Conservation (phyloP, 2,888 invertebrate species). For the Germaria angustata region DNA sequence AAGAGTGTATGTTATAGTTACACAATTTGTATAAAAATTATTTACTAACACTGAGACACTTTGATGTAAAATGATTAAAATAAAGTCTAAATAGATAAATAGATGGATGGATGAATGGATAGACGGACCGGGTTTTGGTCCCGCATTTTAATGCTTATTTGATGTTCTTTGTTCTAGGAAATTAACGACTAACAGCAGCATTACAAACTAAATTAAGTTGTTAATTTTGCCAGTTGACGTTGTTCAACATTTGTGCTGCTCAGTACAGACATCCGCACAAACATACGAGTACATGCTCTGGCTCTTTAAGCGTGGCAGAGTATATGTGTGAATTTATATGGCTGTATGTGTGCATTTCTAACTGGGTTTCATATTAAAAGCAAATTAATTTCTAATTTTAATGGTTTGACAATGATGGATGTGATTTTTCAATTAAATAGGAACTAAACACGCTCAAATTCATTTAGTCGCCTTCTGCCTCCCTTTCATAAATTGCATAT, state of each 20-base stretch:
- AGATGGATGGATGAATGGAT: slow-evolving; percentile 26
- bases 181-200: slow-evolving; percentile 47
- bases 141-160: slow-evolving; percentile 62
- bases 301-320: background rate
- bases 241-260: background rate
- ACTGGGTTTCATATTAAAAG: slow-evolving; percentile 67
- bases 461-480: slow-evolving; percentile 22
- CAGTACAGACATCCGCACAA: background rate
- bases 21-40: background rate
- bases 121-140: slow-evolving; percentile 37
- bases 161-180: slow-evolving; percentile 47
- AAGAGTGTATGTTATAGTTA: background rate
- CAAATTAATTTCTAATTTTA: slow-evolving; percentile 71
- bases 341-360: slow-evolving; percentile 27
- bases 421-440: slow-evolving; percentile 69
- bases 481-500: background rate
- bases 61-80: slow-evolving; percentile 13
- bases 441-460: slow-evolving; percentile 59
- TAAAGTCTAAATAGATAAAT: slow-evolving; percentile 11
- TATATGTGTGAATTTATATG: background rate
- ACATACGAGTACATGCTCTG: background rate
- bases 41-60: background rate
- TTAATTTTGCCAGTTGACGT: slow-evolving; percentile 52
- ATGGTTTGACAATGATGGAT: slow-evolving; percentile 70
- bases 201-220: slow-evolving; percentile 64